phyloP scores from a whole-genome alignment of 2,888 invertebrate species.

The Heliconius ismenius region DNA sequence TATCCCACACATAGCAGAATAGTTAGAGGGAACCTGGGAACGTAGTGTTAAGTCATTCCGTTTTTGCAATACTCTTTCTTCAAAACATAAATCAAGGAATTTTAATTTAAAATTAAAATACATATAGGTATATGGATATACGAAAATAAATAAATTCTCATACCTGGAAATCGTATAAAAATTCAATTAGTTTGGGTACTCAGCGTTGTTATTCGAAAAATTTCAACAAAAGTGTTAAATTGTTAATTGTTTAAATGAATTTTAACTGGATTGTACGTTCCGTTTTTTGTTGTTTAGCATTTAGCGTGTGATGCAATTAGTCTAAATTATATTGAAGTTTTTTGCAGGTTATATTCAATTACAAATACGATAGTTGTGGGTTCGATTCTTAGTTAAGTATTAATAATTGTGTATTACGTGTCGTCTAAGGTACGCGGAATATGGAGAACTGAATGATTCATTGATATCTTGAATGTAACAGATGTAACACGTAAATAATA shows the following conservation, averaged over 20 bases:
- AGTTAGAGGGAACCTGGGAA: neutral
- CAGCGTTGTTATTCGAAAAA: slow-evolving; percentile 25
- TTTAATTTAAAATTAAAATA: neutral
- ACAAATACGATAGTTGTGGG: neutral
- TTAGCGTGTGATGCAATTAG: slow-evolving; percentile 4
- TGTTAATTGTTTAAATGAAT: slow-evolving; percentile 28
- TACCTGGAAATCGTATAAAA: slow-evolving; percentile 25
- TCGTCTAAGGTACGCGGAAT: no score
- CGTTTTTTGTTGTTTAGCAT: slow-evolving; percentile 12
- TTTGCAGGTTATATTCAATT: neutral
- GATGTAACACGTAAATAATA: no score
- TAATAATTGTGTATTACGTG: no score
- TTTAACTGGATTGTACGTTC: slow-evolving; percentile 9
- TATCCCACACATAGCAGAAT: neutral
- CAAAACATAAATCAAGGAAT: neutral
- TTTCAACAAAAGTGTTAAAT: slow-evolving; percentile 25
- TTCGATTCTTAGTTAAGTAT: neutral
- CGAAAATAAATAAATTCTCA: slow-evolving; percentile 9
- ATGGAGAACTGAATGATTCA: no score
- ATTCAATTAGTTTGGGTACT: slow-evolving; percentile 28
- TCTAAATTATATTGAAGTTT: neutral
- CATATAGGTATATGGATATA: neutral
- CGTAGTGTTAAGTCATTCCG: neutral
- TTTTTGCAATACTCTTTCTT: no score
- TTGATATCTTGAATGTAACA: no score